These are phyloP conservation scores for Cinclus cinclus DNA, from an alignment of 2,113 vertebrate species.

Conservation along the genomic window DNA sequence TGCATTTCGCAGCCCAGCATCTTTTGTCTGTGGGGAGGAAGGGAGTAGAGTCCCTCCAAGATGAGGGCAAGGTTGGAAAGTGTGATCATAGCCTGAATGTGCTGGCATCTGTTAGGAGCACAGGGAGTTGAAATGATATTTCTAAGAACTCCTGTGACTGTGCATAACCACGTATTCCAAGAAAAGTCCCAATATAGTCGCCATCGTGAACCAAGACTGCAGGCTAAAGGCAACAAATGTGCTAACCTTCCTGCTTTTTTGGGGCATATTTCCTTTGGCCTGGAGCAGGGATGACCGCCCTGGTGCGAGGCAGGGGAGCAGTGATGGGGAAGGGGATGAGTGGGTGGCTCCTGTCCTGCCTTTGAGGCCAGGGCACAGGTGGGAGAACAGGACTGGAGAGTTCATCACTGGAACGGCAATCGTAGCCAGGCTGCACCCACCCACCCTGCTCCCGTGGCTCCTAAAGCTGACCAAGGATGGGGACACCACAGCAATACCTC, in stretches of 20 bases:
- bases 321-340: fast-evolving
- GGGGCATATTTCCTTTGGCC: not conserved
- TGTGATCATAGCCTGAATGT: not conserved
- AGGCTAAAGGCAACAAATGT: not conserved
- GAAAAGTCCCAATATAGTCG: constrained; percentile 27
- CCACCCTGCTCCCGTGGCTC: fast-evolving
- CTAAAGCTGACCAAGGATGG: fast-evolving
- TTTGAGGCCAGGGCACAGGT: fast-evolving
- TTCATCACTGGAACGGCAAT: fast-evolving
- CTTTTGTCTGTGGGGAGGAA: not conserved
- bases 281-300: not conserved
- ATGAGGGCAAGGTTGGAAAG: constrained; percentile 3
- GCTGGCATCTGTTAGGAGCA: not conserved
- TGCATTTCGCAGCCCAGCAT: not conserved
- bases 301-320: not conserved
- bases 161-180: constrained; percentile 20
- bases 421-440: not conserved
- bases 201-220: not conserved
- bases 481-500: fast-evolving
- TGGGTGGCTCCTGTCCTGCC: not conserved
- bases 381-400: not conserved
- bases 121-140: not conserved
- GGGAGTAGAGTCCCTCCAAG: not conserved
- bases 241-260: not conserved
- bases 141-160: not conserved